Conservation (phyloP, 1,140 invertebrate genomes). For the Drosophila punjabiensis region DNA sequence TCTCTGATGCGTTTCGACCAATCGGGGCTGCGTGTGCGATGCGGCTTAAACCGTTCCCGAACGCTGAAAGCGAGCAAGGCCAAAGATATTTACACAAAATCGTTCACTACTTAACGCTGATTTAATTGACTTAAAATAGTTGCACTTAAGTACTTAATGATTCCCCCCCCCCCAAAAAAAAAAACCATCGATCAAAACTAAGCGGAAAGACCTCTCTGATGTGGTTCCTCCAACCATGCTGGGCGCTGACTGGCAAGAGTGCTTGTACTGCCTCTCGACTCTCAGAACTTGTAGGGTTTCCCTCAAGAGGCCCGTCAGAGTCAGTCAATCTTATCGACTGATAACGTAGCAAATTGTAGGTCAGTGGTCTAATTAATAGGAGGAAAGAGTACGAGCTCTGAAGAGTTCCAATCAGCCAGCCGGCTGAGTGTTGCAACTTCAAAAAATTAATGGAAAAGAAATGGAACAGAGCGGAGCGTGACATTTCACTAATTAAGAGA, state of each 20-base stretch:
- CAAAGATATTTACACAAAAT: slow-evolving; percentile 6
- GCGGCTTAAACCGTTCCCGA: slow-evolving; percentile 84
- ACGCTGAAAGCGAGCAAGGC: slow-evolving; percentile 75
- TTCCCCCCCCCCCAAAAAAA: too few relatives aligned
- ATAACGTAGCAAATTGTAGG: slow-evolving; percentile 69
- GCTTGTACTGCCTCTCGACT: background rate
- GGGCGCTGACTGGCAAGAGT: slow-evolving; percentile 12
- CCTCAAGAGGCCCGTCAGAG: slow-evolving; percentile 25
- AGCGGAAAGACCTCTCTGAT: slow-evolving; percentile 10
- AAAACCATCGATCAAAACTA: slow-evolving; percentile 49
- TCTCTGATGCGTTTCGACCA: slow-evolving; percentile 86
- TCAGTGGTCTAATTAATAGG: slow-evolving; percentile 61
- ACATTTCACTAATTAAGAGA: slow-evolving; percentile 26
- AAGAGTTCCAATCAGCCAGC: slow-evolving; percentile 23
- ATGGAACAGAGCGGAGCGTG: background rate
- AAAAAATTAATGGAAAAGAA: slow-evolving; percentile 2
- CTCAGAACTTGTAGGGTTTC: slow-evolving; percentile 19
- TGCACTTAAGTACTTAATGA: slow-evolving; percentile 39
- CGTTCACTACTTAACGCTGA: background rate
- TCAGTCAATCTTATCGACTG: slow-evolving; percentile 68
- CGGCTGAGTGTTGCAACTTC: slow-evolving; percentile 30
- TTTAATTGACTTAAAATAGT: slow-evolving; percentile 27
- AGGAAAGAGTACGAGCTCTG: background rate
- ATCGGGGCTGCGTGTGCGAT: slow-evolving; percentile 83
- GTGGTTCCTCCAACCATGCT: slow-evolving; percentile 6